A percentile compares a stretch with the other conserved stretches of the same genome.
These are phyloP conservation scores for Cyprinodon brontotheroides DNA, from an alignment of 2,113 vertebrate species.

Conservation along the genomic window DNA sequence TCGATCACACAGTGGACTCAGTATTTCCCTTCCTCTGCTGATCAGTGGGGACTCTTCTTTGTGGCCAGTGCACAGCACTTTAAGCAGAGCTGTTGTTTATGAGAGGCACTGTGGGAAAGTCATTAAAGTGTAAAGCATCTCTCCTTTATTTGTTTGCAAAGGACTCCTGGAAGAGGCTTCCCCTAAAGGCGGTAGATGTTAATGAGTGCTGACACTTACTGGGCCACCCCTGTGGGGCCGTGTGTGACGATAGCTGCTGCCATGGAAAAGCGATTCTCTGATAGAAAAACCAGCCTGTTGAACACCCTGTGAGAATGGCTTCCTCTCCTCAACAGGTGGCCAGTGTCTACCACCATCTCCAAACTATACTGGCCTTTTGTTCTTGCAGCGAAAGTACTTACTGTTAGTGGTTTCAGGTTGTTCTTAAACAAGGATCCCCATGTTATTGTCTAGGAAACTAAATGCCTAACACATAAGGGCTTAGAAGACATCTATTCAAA, in stretches of 20 bases:
- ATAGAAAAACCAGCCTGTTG: conserved; percentile 33
- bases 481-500: conserved; percentile 24
- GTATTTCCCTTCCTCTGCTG: conserved; percentile 70
- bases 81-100: conserved; percentile 67
- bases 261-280: conserved; percentile 61
- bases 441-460: conserved; percentile 29
- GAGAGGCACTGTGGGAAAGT: conserved; percentile 81
- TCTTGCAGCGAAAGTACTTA: conserved; percentile 28
- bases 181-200: conserved; percentile 54
- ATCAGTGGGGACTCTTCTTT: conserved; percentile 62
- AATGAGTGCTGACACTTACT: conserved; percentile 74
- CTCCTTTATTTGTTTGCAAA: conserved; percentile 69
- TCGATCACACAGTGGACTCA: conserved; percentile 73
- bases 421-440: conserved; percentile 10
- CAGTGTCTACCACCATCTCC: conserved; percentile 29
- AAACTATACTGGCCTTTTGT: conserved; percentile 38
- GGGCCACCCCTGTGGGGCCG: conserved; percentile 45
- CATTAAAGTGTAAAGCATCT: conserved; percentile 81
- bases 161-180: conserved; percentile 68
- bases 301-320: conserved; percentile 31
- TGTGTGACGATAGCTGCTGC: conserved; percentile 52
- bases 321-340: conserved; percentile 69
- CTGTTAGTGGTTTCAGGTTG: not conserved
- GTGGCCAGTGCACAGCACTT: conserved; percentile 54
- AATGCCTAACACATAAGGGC: conserved; percentile 27